Base-by-base conservation (phyloP, 2,888 invertebrate genomes). In the Gnatocerus cornutus region DNA sequence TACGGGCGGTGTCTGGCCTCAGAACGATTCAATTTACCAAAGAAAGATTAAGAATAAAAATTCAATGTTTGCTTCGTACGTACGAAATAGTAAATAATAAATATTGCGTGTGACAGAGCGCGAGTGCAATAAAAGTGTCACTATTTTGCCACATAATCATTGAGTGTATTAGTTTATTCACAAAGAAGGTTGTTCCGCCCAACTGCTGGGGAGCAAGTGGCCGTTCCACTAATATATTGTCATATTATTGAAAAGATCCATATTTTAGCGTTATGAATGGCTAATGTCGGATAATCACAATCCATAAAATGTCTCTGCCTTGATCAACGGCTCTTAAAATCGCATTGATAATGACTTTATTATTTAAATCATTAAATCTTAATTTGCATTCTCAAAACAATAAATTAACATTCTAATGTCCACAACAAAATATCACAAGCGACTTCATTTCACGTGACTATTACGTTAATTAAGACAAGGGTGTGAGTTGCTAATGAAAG, bases 81-180 rank as follows among this genome's bases (percentile, higher is more conserved):
- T 67, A 37, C 12, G 52, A 68, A 62, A 68, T 62, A 53, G 46
- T 67, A 61, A 45, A 67, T 59, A 56, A 52, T 69, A 56, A 56
- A 69, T 58, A 46, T 33, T 14, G 21, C 48, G 21, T 30, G 58
- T 50, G 68, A 59, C 53, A 64, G 68, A 48, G 70, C 59, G 58
- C 59, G 68, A 66, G 63, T 43, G 63, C 59, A 52, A 66, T 73
- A 71, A 73, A 73, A 56, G 71, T 71, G 73, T 71, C 73, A 73
- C 55, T 66, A 37, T 73, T 73, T 73, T 68, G 68, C 71, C 73
- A 69, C 71, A 73, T 73, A 73, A 73, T 71, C 73, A 71, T 73
- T 71, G 61, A 46, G 66, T 71, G 59, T 56, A 66, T 68, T 66
- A 73, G 62, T 73, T 73, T 73, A 73, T 73, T 67, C 48, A 48